phyloP scores from a whole-genome alignment of 2,888 invertebrate genomes.

The Plagodis dolabraria region DNA sequence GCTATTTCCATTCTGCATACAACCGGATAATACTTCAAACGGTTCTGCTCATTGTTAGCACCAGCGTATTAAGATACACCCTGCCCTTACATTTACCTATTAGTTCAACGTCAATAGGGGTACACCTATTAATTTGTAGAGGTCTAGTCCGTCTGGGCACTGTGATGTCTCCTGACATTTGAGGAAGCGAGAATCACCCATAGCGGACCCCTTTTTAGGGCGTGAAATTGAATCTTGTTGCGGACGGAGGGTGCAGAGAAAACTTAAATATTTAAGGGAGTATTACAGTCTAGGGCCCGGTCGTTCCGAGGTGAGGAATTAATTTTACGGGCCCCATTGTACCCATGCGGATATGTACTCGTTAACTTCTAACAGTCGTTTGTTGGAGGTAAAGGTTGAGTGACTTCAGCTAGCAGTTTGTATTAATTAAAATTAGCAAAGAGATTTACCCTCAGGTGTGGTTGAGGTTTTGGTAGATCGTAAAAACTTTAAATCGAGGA shows the following conservation, averaged over 20 bases:
- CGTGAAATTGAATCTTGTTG: constrained; percentile 85
- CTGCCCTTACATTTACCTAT: constrained; percentile 42
- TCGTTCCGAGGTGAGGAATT: constrained; percentile 78
- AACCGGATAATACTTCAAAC: constrained; percentile 76
- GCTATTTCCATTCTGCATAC: constrained; percentile 73
- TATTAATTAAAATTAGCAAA: constrained; percentile 78
- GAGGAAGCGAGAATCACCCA: constrained; percentile 72
- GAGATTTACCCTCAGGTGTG: constrained; percentile 52
- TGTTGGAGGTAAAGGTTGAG: constrained; percentile 60
- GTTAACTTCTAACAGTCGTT: constrained; percentile 78
- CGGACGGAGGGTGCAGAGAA: constrained; percentile 75
- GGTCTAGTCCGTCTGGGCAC: constrained; percentile 62
- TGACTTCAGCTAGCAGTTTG: constrained; percentile 62
- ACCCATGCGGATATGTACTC: constrained; percentile 72
- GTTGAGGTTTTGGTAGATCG: constrained; percentile 59
- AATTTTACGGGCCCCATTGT: constrained; percentile 79
- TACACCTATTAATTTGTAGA: constrained; percentile 53
- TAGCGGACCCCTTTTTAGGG: constrained; percentile 77
- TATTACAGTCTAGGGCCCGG: constrained; percentile 74
- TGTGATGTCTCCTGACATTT: constrained; percentile 77
- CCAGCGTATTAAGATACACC: constrained; percentile 62
- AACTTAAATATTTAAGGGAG: constrained; percentile 83
- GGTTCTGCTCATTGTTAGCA: constrained; percentile 54
- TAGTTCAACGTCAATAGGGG: constrained; percentile 40
- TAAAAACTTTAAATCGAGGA: constrained; percentile 63